Evolutionary conservation across 2,797 vertebrate genomes (phyloP), one percentile per base, ranked within the genome.

Genomic region (Delichon dasypus): DNA sequence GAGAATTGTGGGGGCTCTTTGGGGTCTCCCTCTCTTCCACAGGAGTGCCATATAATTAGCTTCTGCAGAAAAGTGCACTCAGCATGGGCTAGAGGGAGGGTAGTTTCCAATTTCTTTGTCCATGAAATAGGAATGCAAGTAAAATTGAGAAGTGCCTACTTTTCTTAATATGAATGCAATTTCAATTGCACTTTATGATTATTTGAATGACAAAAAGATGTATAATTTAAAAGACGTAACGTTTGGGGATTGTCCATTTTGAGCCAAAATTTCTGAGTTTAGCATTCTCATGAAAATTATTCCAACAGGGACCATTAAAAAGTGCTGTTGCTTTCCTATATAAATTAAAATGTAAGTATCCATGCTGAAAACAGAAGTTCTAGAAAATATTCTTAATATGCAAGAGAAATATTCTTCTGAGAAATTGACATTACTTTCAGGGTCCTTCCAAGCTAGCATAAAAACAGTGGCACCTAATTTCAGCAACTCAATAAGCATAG

Each of bases 311-410:
- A 64, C 67, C 57, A 51, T 85, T 68, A n/a, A 38, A 85, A 88
- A 77, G 10, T 85, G 7, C 11, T 68, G 29, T 71, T 61, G 19
- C 64, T 70, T 95, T 90, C 19, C 64, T 85, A 25, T 50, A 84
- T 76, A 94, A 75, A 85, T 67, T 91, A 90, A 94, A 83, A 89
- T 78, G 48, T 32, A 74, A 67, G 15, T 67, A 84, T 72, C 68
- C 60, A 67, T 70, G 54, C 34, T 76, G 17, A 88, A 86, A 82
- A 76, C 44, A 82, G 44, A 89, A 90, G 85, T 89, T 94, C 83
- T 94, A 48, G 48, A 90, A 96, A 96, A 75, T 64, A 89, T 27
- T 91, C 85, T 85, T 93, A 77, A 89, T 66, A 72, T 85, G 42
- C 72, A 87, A 88, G 45, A 94, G 45, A 64, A 95, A 88, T 64